Evolutionary conservation across 2,888 invertebrate genomes (phyloP).

Genomic region (Lasioglossum zephyrum): DNA sequence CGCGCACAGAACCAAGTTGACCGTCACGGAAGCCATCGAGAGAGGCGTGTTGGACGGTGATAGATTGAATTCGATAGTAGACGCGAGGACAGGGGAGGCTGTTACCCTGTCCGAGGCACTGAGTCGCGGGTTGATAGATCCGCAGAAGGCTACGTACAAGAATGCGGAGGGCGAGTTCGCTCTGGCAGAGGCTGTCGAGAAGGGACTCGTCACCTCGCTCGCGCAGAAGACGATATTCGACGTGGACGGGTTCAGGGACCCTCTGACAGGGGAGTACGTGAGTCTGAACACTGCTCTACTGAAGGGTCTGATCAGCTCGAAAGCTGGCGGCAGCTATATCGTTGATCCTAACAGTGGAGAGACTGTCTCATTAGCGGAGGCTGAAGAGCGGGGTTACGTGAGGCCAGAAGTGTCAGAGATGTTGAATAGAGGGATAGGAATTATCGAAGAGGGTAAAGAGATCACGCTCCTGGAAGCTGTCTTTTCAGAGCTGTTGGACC

Average conservation of each 20-base stretch:
- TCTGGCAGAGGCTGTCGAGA: constrained; percentile 94
- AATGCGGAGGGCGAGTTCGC: constrained; percentile 89
- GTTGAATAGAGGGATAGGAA: constrained; percentile 92
- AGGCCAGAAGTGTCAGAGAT: constrained; percentile 95
- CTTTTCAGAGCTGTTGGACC: constrained; percentile 93
- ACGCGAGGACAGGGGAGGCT: constrained; percentile 91
- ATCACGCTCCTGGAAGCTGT: constrained; percentile 95
- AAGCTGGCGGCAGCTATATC: constrained; percentile 86
- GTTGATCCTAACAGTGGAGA: constrained; percentile 91
- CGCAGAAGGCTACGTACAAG: constrained; percentile 88
- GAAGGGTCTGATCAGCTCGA: constrained; percentile 91
- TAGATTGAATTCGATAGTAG: constrained; percentile 92
- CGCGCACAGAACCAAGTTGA: constrained; percentile 90
- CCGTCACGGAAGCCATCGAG: constrained; percentile 93
- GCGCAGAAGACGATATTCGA: constrained; percentile 95
- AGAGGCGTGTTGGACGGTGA: constrained; percentile 95
- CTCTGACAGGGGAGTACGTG: constrained; percentile 91
- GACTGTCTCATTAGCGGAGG: constrained; percentile 91
- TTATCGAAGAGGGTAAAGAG: constrained; percentile 91
- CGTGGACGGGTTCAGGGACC: constrained; percentile 95
- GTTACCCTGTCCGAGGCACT: constrained; percentile 94
- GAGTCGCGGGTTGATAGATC: constrained; percentile 91
- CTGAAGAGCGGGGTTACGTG: constrained; percentile 91
- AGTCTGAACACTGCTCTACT: constrained; percentile 93
- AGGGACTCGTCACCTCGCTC: constrained; percentile 94